These are phyloP conservation scores for Echinometra lucunter DNA, from an alignment of 53 echinoderm and acorn worm species.

Conservation along the genomic window DNA sequence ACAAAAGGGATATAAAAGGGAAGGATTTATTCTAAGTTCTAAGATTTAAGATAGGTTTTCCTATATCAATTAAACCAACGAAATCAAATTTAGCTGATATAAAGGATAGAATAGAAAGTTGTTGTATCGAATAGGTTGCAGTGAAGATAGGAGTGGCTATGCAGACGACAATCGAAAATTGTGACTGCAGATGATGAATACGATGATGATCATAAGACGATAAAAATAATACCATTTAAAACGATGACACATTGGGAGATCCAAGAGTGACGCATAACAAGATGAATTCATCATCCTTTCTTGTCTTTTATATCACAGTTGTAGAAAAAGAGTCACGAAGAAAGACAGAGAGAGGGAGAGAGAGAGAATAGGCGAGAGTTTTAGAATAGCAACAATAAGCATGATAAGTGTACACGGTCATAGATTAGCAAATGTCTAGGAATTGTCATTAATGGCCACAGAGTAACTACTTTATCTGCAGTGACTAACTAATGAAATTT, in stretches of 20 bases:
- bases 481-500: conserved; percentile 28
- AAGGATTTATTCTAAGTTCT: no score
- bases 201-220: neutral
- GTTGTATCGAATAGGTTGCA: no score
- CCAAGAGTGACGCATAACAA: neutral
- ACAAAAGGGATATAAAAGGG: no score
- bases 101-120: no score
- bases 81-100: no score
- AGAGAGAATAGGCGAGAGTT: neutral
- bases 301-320: neutral
- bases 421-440: neutral
- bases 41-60: no score
- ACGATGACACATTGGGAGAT: neutral
- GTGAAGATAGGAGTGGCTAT: no score
- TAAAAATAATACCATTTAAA: neutral
- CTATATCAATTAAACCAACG: no score
- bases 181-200: neutral
- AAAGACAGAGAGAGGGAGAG: conserved; percentile 7
- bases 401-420: neutral
- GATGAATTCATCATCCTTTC: neutral
- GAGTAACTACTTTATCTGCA: neutral
- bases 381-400: neutral
- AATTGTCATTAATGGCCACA: neutral
- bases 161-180: neutral
- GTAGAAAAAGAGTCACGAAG: no score